Conservation (phyloP, 1,140 invertebrate genomes). For the Meloidogyne exigua region DNA sequence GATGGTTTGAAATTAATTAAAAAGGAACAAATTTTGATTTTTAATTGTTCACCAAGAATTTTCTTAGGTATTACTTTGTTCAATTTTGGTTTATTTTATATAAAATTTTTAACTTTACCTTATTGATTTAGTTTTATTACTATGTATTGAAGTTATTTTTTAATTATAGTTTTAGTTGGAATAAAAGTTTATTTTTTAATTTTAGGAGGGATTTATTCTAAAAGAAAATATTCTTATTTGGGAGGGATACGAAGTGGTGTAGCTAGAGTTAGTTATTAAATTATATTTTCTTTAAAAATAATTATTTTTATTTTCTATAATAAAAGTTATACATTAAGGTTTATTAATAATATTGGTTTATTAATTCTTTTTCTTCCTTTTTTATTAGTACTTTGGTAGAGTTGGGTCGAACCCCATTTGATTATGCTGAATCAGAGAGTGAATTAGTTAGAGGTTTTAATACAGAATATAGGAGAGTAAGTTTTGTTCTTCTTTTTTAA, state of each 20-base stretch:
- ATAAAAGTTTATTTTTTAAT: conserved; percentile 70
- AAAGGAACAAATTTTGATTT: conserved; percentile 68
- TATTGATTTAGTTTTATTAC: conserved; percentile 64
- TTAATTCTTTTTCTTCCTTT: too few relatives aligned
- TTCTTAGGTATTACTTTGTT: conserved; percentile 69
- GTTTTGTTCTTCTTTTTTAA: conserved; percentile 74
- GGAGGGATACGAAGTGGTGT: conserved; percentile 72
- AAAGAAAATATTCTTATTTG: conserved; percentile 72
- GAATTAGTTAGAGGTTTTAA: conserved; percentile 78
- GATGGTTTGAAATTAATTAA: conserved; percentile 73
- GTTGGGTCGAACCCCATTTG: conserved; percentile 75
- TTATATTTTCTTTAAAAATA: too few relatives aligned
- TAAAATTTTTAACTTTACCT: conserved; percentile 67
- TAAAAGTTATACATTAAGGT: conserved; percentile 65
- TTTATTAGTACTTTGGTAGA: conserved; percentile 71
- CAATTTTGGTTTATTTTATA: conserved; percentile 68
- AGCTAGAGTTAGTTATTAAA: conserved; percentile 71
- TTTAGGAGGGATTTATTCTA: conserved; percentile 70
- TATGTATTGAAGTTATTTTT: conserved; percentile 70
- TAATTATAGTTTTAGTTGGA: conserved; percentile 67
- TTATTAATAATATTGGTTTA: too few relatives aligned
- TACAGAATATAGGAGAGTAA: conserved; percentile 72
- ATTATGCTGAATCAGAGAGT: conserved; percentile 75
- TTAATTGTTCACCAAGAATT: conserved; percentile 68
- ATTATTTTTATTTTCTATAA: conserved; percentile 41